Evolutionary conservation across 2,797 vertebrate species (phyloP).

Genomic region (Eulemur albifrons): DNA sequence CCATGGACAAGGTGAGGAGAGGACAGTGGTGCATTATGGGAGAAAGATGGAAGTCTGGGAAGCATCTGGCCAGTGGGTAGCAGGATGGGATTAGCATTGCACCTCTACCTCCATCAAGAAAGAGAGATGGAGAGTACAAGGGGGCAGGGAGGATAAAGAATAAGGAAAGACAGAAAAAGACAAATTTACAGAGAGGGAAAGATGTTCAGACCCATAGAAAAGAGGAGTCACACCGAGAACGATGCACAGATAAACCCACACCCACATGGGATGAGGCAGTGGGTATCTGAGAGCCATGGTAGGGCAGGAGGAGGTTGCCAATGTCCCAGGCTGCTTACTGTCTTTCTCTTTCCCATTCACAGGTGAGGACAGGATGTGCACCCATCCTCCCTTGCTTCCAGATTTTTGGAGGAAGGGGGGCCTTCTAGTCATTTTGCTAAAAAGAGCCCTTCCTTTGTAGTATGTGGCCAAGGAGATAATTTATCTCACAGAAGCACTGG

Average conservation of each 20-base stretch:
- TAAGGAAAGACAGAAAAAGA: background rate
- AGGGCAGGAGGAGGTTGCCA: rapidly evolving
- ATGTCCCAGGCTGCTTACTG: background rate
- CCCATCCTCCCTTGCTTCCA: constrained; percentile 87
- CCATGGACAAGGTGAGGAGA: background rate
- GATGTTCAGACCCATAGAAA: background rate
- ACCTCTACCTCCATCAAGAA: background rate
- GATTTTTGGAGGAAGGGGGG: constrained; percentile 67
- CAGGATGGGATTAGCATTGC: background rate
- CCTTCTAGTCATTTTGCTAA: constrained; percentile 79
- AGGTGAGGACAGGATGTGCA: constrained; percentile 84
- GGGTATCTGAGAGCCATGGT: background rate
- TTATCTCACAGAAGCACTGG: constrained; percentile 82
- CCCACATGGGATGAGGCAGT: rapidly evolving
- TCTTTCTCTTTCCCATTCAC: constrained; percentile 62
- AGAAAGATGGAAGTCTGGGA: background rate
- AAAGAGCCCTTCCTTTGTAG: constrained; percentile 74
- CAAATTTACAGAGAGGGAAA: background rate
- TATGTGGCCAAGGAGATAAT: constrained; percentile 69
- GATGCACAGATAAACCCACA: background rate
- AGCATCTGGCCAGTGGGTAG: background rate
- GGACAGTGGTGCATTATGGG: background rate
- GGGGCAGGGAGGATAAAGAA: background rate
- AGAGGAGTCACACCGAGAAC: background rate
- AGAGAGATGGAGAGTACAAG: background rate